Evolutionary conservation across 2,888 invertebrate genomes (phyloP).

Genomic region (Drosophila phalerata): DNA sequence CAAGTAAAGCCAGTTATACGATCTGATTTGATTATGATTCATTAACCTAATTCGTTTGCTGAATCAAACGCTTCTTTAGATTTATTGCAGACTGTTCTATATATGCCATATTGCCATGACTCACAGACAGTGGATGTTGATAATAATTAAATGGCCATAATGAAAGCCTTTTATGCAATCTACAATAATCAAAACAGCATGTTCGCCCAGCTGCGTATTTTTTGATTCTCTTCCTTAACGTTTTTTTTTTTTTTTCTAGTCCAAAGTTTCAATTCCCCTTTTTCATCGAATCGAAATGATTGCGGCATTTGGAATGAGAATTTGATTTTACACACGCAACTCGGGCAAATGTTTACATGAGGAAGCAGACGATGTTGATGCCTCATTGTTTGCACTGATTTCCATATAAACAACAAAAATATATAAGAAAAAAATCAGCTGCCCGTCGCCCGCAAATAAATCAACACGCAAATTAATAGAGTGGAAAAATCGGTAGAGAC

Average conservation of each 20-base stretch:
- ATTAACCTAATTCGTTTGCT: background rate
- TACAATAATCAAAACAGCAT: slow-evolving; percentile 47
- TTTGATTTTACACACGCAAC: slow-evolving; percentile 56
- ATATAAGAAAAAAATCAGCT: slow-evolving; percentile 21
- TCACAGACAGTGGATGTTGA: slow-evolving; percentile 21
- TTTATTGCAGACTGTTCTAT: slow-evolving; percentile 1
- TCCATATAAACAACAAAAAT: slow-evolving; percentile 41
- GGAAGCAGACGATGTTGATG: slow-evolving; percentile 25
- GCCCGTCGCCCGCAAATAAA: slow-evolving; percentile 59
- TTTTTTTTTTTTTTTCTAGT: background rate
- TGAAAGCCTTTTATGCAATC: slow-evolving; percentile 49
- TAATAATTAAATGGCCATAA: slow-evolving; percentile 41
- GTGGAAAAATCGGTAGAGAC: slow-evolving; percentile 74
- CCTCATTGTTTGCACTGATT: slow-evolving; percentile 48
- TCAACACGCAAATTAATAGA: slow-evolving; percentile 76
- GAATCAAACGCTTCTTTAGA: background rate
- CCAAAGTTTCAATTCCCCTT: background rate
- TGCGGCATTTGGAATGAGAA: slow-evolving; percentile 32
- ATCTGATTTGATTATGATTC: slow-evolving; percentile 8
- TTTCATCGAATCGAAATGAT: slow-evolving; percentile 24
- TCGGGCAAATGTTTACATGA: slow-evolving; percentile 52
- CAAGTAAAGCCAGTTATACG: background rate
- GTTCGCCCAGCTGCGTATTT: slow-evolving; percentile 40
- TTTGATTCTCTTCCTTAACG: background rate
- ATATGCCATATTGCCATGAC: slow-evolving; percentile 6